These are phyloP conservation scores for Mesembrinibis cayennensis DNA, from an alignment of 2,113 vertebrate genomes.

Conservation along the genomic window DNA sequence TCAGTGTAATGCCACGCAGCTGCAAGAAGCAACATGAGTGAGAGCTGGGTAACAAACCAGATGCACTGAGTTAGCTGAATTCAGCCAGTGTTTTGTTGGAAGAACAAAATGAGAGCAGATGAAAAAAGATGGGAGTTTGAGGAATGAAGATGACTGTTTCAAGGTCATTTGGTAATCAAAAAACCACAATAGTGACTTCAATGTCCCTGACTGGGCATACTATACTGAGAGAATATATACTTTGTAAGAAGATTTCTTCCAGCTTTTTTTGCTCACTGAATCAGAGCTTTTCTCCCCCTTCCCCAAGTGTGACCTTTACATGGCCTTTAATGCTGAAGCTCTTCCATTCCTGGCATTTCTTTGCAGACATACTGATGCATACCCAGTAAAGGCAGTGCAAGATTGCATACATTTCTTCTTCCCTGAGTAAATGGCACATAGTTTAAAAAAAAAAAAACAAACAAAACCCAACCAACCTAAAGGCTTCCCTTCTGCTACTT, in stretches of 20 bases:
- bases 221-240: neutral
- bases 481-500: neutral
- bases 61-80: neutral
- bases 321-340: neutral
- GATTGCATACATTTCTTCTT: neutral
- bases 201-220: neutral
- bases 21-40: neutral
- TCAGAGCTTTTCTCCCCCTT: neutral
- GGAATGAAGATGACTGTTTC: neutral
- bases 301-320: neutral
- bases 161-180: neutral
- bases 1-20: neutral
- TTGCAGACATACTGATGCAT: neutral
- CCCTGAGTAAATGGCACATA: slow-evolving; percentile 39
- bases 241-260: neutral
- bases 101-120: neutral
- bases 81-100: neutral
- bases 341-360: neutral
- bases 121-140: neutral
- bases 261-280: neutral
- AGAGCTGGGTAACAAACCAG: neutral
- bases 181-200: neutral
- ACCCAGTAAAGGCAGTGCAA: neutral
- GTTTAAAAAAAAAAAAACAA: neutral
- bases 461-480: neutral